Base-by-base conservation (phyloP, 2,113 vertebrate species). In the Clarias gariepinus region DNA sequence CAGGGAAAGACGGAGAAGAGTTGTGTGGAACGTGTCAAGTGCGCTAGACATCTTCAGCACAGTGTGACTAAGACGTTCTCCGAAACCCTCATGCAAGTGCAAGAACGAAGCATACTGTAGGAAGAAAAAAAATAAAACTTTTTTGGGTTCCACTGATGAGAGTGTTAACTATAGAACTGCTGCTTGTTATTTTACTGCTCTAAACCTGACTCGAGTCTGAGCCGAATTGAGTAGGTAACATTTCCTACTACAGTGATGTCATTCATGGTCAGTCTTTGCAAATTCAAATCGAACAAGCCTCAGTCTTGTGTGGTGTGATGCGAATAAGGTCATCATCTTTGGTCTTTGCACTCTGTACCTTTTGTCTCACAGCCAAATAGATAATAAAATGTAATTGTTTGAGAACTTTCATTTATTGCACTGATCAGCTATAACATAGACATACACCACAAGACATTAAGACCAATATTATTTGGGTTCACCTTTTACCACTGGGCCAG, bases 1-100 rank as follows among this genome's bases (percentile, higher is more conserved):
- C 25, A 47, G 25, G 5, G n/a, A 83, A 78, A 82, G 68, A 41
- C 41, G 4, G 58, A 23, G 15, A 53, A 23, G 73, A 79, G 60
- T 84, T 85, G 21, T 73, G 61, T 36, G 41, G 63, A 85, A 90
- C 57, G 81, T 85, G 86, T 53, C 60, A 28, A 79, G 57, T 69
- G 83, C 82, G 69, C 41, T 74, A 83, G 90, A 89, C 47, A 19
- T 87, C 60, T 89, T 90, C 89, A 83, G 53, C 69, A 76, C 78
- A 19, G 86, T 85, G 85, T 87, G 88, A 87, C 89, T 86, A 91
- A 86, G 82, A 63, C 52, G 0, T 81, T 58, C 57, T 64, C 25
- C 13, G 47, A 76, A 76, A 82, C 28, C 57, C 11, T 53, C 58
- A 36, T 30, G 5, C 47, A 83, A 83, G 82, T 84, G 47, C 36